A percentile compares a stretch with the other conserved stretches of the same genome.
phyloP scores from a whole-genome alignment of 2,888 invertebrate species.

The Salpingus planirostris region DNA sequence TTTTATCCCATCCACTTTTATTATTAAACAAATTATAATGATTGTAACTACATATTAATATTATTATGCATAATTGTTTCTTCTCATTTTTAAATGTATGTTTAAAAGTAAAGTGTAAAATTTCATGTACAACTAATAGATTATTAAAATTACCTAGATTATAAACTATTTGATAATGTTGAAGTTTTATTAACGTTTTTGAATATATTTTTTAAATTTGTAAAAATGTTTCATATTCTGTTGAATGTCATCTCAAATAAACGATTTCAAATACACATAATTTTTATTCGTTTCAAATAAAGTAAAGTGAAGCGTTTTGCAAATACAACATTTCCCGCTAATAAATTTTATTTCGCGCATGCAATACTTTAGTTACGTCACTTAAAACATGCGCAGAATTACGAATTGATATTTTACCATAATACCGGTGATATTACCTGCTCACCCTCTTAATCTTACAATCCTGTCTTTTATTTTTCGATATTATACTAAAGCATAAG shows the following conservation, averaged over 20 bases:
- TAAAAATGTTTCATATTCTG: slow-evolving; percentile 27
- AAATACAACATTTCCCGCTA: too few relatives aligned
- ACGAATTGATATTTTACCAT: too few relatives aligned
- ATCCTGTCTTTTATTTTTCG: too few relatives aligned
- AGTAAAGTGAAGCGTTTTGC: too few relatives aligned
- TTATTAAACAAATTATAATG: slow-evolving; percentile 1
- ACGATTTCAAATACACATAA: slow-evolving; percentile 8
- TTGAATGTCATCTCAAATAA: slow-evolving; percentile 31
- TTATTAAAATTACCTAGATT: slow-evolving; percentile 16
- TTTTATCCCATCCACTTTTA: slow-evolving; percentile 8
- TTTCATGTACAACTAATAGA: slow-evolving; percentile 14
- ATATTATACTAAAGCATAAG: slow-evolving; percentile 54
- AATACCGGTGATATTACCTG: too few relatives aligned
- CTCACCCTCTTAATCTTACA: too few relatives aligned
- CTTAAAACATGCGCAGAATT: too few relatives aligned
- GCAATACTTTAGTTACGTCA: too few relatives aligned
- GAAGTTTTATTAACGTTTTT: slow-evolving; percentile 16
- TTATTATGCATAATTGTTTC: slow-evolving; percentile 2
- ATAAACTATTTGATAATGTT: slow-evolving; percentile 17
- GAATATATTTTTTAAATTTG: slow-evolving; percentile 26
- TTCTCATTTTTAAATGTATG: slow-evolving; percentile 9
- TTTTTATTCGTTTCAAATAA: too few relatives aligned
- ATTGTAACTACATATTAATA: slow-evolving; percentile 1
- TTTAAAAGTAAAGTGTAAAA: slow-evolving; percentile 3
- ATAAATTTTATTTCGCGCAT: too few relatives aligned